Evolutionary conservation across 23 tunicate genomes (phyloP).

Genomic region (Trididemnum miniatum): DNA sequence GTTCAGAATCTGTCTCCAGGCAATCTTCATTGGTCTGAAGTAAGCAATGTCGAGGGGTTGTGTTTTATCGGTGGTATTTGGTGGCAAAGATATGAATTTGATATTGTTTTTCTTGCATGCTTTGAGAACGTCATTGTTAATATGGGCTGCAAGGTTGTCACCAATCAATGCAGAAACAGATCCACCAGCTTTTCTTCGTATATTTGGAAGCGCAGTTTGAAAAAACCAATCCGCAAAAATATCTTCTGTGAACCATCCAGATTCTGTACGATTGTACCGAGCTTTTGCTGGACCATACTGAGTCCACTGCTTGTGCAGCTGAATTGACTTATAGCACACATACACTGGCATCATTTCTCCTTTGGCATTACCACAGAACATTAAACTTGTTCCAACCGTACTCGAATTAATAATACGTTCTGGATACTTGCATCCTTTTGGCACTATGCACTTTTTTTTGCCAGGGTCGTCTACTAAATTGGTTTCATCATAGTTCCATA

Average conservation of each 20-base stretch:
- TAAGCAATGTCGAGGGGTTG: neutral
- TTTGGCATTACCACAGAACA: slow-evolving; percentile 4
- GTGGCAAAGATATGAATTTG: slow-evolving; percentile 13
- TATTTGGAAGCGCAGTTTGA: too few relatives aligned
- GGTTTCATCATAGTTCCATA: too few relatives aligned
- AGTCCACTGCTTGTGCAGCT: neutral
- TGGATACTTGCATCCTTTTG: neutral
- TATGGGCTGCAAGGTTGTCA: slow-evolving; percentile 3
- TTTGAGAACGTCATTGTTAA: neutral
- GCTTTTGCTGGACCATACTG: too few relatives aligned
- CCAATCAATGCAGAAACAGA: slow-evolving; percentile 15
- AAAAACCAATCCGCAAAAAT: too few relatives aligned
- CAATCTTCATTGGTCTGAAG: slow-evolving; percentile 24
- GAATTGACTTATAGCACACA: slow-evolving; percentile 1
- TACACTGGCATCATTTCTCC: slow-evolving; percentile 5
- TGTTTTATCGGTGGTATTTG: neutral
- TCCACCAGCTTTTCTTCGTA: too few relatives aligned
- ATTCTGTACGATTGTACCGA: neutral
- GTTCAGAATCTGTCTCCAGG: slow-evolving; percentile 13
- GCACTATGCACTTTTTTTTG: slow-evolving; percentile 1
- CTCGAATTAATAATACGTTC: slow-evolving; percentile 4
- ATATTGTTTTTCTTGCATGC: slow-evolving; percentile 9
- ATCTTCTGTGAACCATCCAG: slow-evolving; percentile 2
- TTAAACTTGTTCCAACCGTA: slow-evolving; percentile 11
- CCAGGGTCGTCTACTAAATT: slow-evolving; percentile 12